Base-by-base conservation (phyloP, 2,113 vertebrate species). In the Zosterops borbonicus region DNA sequence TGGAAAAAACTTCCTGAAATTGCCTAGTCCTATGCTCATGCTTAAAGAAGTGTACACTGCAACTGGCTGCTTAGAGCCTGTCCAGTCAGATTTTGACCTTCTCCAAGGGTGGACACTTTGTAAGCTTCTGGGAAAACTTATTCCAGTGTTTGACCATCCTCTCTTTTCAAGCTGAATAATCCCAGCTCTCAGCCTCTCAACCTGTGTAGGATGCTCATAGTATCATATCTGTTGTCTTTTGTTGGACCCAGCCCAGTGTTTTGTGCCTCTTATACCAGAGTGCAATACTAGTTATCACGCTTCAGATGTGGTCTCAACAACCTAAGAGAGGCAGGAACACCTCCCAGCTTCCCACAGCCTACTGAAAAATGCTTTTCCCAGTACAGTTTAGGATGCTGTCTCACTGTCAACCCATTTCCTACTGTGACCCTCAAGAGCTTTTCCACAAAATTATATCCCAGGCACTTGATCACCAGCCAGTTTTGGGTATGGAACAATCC, bases 391-490 rank as follows among this genome's bases (percentile, higher is more conserved):
- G 24, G 22, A 63, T 53, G 9, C 6, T 69, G 14, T 41, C 41
- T 80, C 59, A 73, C 5, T 49, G 4, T n/a, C 18, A 53, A 62
- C 29, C 12, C 24, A 10, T 9, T 59, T 44, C 8, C 21, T 13
- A 52, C 6, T 0, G 2, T 27, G 23, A 86, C 0, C 4, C 7
- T 9, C 13, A 18, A 1, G 29, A 69, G 4, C 10, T 80, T 86
- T 58, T 35, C 44, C 49, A 31, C 6, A 60, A 42, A 91, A 35
- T 5, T 39, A 1, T 11, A 67, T 92, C 65, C 13, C 39, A 86
- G 33, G 23, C 10, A 46, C 20, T 59, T 67, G 20, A 20, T 11
- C 19, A n/a, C 17, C 35, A 80, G 13, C 3, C 13, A n/a, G 7
- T 13, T 17, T 64, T 12, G 11, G 59, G 44, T 25, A 33, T 11